phyloP scores from a whole-genome alignment of 2,888 invertebrate species.

The Heteromyza rotundicornis region DNA sequence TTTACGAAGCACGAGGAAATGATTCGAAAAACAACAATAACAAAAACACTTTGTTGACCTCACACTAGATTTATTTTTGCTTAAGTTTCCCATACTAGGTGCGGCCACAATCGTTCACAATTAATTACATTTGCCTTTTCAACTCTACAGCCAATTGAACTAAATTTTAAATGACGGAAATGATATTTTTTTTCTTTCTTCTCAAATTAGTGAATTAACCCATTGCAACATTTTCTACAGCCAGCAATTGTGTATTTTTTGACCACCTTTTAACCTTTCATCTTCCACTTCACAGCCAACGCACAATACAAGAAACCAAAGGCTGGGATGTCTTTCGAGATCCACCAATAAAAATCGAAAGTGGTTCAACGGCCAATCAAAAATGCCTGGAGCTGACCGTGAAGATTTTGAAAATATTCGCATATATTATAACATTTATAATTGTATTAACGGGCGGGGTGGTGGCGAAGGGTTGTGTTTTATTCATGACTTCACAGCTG shows the following conservation, averaged over 20 bases:
- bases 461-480: conserved; percentile 84
- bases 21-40: too few relatives aligned
- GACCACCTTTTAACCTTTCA: background rate
- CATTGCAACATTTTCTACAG: conserved; percentile 4
- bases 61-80: too few relatives aligned
- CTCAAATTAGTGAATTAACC: background rate
- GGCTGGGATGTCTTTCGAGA: conserved; percentile 97
- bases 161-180: conserved; percentile 39
- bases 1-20: too few relatives aligned
- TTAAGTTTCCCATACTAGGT: conserved; percentile 20
- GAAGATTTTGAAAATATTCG: conserved; percentile 81
- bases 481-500: conserved; percentile 92
- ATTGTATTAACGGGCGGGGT: conserved; percentile 86
- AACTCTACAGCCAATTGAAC: conserved; percentile 9
- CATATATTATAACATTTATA: conserved; percentile 84
- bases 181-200: background rate
- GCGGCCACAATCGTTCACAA: conserved; percentile 21
- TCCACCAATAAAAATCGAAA: conserved; percentile 87
- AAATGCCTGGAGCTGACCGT: conserved; percentile 85
- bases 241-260: background rate
- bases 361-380: conserved; percentile 87
- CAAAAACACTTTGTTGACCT: background rate
- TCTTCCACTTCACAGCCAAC: conserved; percentile 67
- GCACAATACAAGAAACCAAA: conserved; percentile 86
- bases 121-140: conserved; percentile 28